phyloP scores from a whole-genome alignment of 2,888 invertebrate genomes.

The Pandemis cinnamomeana region DNA sequence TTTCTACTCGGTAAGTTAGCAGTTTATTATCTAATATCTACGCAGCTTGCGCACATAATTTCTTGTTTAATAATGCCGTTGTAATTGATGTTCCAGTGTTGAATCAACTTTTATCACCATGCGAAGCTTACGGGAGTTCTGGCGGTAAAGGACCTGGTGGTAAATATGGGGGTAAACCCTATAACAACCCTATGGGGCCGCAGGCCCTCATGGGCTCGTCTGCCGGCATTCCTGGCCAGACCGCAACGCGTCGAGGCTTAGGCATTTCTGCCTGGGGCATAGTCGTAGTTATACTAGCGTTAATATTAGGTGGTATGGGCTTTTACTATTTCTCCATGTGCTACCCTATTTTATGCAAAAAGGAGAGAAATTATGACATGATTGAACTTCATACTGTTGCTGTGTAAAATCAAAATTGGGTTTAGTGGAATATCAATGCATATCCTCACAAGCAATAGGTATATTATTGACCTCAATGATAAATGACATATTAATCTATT shows the following conservation, averaged over 20 bases:
- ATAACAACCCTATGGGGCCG: slow-evolving; percentile 49
- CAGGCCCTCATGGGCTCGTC: slow-evolving; percentile 59
- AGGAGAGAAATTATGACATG: slow-evolving; percentile 83
- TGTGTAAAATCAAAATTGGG: slow-evolving; percentile 56
- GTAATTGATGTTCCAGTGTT: slow-evolving; percentile 57
- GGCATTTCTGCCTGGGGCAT: slow-evolving; percentile 88
- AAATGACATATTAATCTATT: neutral
- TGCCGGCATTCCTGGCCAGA: slow-evolving; percentile 59
- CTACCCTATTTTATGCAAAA: slow-evolving; percentile 86
- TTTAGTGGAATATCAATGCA: slow-evolving; percentile 22
- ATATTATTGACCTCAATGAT: slow-evolving; percentile 1
- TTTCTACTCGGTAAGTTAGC: slow-evolving; percentile 65
- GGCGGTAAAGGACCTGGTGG: slow-evolving; percentile 49
- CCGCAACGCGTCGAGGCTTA: slow-evolving; percentile 64
- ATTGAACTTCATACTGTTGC: slow-evolving; percentile 79
- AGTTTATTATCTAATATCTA: slow-evolving; percentile 7
- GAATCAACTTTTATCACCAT: slow-evolving; percentile 55
- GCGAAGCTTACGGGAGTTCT: slow-evolving; percentile 54
- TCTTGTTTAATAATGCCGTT: neutral
- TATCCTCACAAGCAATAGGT: slow-evolving; percentile 15
- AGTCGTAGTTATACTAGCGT: slow-evolving; percentile 78
- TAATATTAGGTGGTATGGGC: slow-evolving; percentile 80
- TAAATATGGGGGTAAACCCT: slow-evolving; percentile 37
- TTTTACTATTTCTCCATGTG: slow-evolving; percentile 87
- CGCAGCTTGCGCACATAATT: neutral